These are phyloP conservation scores for Cheirogaleus medius DNA, from an alignment of 2,113 vertebrate genomes.

Conservation along the genomic window DNA sequence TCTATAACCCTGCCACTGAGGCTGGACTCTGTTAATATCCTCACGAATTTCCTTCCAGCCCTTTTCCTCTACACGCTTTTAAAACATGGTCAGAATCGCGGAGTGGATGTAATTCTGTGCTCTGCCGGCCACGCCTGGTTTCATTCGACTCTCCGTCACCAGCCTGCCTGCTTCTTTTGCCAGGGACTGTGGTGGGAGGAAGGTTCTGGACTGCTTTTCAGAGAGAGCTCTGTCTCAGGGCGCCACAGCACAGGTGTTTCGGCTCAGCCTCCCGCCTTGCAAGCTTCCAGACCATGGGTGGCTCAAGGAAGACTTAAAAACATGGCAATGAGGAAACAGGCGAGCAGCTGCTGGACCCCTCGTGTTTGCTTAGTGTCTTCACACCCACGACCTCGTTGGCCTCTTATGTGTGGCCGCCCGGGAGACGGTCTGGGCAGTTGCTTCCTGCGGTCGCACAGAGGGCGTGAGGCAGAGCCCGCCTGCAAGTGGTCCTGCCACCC, in stretches of 20 bases:
- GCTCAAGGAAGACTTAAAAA: background rate
- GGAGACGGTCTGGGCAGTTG: background rate
- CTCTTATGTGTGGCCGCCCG: background rate
- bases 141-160: no score
- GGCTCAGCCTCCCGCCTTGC: background rate
- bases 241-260: background rate
- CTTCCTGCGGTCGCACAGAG: background rate
- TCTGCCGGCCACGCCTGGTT: background rate
- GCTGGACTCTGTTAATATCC: accelerated
- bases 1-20: accelerated
- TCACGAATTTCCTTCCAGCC: accelerated
- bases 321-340: background rate
- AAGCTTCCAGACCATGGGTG: background rate
- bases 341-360: background rate
- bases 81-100: accelerated
- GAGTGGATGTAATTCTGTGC: background rate
- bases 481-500: background rate
- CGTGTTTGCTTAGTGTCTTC: background rate
- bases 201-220: background rate
- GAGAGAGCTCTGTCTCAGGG: background rate
- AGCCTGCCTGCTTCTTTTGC: background rate
- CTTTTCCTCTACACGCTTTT: no score
- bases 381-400: accelerated
- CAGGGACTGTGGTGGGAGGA: background rate
- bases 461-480: background rate